Evolutionary conservation across 2,113 vertebrate genomes (phyloP), one percentile per base, ranked within the genome.

Genomic region (Aegypius monachus): DNA sequence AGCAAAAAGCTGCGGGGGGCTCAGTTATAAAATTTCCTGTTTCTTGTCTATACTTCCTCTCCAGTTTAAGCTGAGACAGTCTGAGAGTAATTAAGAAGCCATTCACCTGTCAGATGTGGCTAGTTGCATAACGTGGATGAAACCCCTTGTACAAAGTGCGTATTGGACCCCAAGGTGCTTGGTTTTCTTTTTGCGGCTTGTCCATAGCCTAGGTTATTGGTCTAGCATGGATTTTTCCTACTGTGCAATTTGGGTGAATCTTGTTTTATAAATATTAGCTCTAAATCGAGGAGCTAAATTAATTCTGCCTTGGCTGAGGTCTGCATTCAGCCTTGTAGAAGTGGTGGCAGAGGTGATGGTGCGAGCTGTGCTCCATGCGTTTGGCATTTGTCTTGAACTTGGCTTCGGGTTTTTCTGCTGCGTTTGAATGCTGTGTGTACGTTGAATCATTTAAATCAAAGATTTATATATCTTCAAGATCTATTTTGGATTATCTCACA

Each of bases 161-260:
- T 19, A 34, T 72, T 15, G n/a, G 21, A 20, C 16, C 31, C 22
- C 9, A 13, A 13, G 27, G 21, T 1, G 1, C 6, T 25, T 27
- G 9, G 0, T 45, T 67, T 80, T 13, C 18, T 48, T 34, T 2
- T 1, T 36, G 86, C 13, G 0, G 38, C 21, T 3, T 9, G 16
- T 38, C 38, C 6, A 0, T 2, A 4, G n/a, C 38, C 10, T 43
- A 7, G 47, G 14, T 8, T 8, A 0, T 26, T 38, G 23, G 15
- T 23, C 34, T 47, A 20, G 36, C 13, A 0, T 6, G 43, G 72
- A 6, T 50, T 66, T 31, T 43, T 36, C 29, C 43, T 50, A 1
- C 32, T 42, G 8, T 15, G 3, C 21, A 15, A 2, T 47, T 26
- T 8, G 47, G 26, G 8, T 40, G 59, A 10, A 6, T 26, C 36